These are phyloP conservation scores for Coenonympha arcania DNA, from an alignment of 2,888 invertebrate species.

Conservation along the genomic window DNA sequence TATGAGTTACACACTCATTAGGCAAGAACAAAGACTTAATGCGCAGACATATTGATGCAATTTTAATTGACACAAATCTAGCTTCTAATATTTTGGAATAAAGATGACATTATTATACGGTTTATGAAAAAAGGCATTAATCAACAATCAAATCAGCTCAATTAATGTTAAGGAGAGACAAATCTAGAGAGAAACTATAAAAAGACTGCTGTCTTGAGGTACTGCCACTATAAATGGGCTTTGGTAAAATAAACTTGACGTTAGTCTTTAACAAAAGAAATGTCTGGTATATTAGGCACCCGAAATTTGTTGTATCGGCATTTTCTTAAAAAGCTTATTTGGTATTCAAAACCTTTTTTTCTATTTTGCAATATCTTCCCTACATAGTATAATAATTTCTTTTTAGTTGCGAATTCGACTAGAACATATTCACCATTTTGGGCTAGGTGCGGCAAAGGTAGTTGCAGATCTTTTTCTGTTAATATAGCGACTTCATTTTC, in stretches of 20 bases:
- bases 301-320: background rate
- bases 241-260: conserved; percentile 2
- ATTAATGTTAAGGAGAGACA: background rate
- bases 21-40: background rate
- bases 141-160: background rate
- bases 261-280: conserved; percentile 3
- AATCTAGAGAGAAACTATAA: conserved; percentile 5
- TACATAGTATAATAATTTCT: conserved; percentile 2
- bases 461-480: background rate
- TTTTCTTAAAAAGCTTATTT: conserved; percentile 1
- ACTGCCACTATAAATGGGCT: conserved; percentile 3
- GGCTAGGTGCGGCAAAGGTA: conserved; percentile 3
- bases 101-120: background rate
- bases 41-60: background rate
- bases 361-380: conserved; percentile 1
- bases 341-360: conserved; percentile 2
- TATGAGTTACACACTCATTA: background rate
- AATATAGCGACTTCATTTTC: background rate
- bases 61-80: background rate
- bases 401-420: conserved; percentile 6
- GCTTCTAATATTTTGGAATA: background rate
- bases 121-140: too few relatives aligned
- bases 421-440: conserved; percentile 6
- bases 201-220: conserved; percentile 8
- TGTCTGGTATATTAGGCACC: background rate